Conservation (phyloP, 2,888 invertebrate species). For the Ptycholaimellus sp. region DNA sequence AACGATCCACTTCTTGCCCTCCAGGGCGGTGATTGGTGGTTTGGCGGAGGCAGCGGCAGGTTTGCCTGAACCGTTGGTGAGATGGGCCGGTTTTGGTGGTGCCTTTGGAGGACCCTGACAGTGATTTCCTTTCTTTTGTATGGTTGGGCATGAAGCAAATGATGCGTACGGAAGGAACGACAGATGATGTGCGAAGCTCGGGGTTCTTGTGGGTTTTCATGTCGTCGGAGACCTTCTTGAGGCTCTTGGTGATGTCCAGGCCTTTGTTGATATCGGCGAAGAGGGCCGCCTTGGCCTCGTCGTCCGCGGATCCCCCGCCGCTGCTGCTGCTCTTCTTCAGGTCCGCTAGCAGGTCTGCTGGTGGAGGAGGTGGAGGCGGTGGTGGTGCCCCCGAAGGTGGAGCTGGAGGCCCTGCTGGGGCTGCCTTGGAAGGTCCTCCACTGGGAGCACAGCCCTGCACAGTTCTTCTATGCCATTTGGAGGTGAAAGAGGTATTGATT, state of each 20-base stretch:
- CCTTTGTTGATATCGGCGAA: slow-evolving; percentile 72
- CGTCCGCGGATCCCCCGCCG: too few relatives aligned
- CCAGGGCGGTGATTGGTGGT: too few relatives aligned
- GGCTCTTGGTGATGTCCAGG: slow-evolving; percentile 50
- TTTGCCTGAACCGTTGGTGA: slow-evolving; percentile 8
- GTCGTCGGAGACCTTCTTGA: slow-evolving; percentile 46
- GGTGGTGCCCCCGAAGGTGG: slow-evolving; percentile 34
- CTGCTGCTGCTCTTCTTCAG: slow-evolving; percentile 24
- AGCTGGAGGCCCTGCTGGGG: slow-evolving; percentile 34
- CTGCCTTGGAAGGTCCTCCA: too few relatives aligned
- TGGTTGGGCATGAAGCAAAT: too few relatives aligned
- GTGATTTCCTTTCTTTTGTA: too few relatives aligned
- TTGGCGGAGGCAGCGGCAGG: too few relatives aligned
- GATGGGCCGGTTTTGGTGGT: slow-evolving; percentile 45
- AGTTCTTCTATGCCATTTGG: too few relatives aligned
- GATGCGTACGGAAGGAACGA: too few relatives aligned
- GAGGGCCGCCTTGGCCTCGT: slow-evolving; percentile 56
- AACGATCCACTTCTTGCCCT: slow-evolving; percentile 82
- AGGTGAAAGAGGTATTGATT: not conserved
- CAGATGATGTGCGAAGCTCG: slow-evolving; percentile 43
- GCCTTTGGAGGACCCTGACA: too few relatives aligned
- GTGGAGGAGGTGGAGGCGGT: too few relatives aligned
- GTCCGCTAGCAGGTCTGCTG: slow-evolving; percentile 35
- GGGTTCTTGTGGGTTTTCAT: slow-evolving; percentile 99
- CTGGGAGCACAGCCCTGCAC: too few relatives aligned